These are phyloP conservation scores for Halichondria panicea DNA, from an alignment of 37 sponge, comb jelly and placozoan species.

Conservation along the genomic window DNA sequence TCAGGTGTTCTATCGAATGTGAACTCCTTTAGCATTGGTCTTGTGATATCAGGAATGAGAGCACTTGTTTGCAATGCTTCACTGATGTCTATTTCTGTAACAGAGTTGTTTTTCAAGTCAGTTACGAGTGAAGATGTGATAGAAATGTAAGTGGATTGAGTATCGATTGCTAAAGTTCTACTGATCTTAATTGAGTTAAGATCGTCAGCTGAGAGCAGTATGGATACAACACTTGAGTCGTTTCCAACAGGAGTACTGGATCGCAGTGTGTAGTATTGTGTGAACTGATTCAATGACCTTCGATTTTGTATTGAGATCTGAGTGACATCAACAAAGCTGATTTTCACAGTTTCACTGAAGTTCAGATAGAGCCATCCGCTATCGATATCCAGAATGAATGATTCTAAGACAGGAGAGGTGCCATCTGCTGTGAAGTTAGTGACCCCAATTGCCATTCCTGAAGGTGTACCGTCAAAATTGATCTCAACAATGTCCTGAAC, in stretches of 20 bases:
- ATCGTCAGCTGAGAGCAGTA: slow-evolving; percentile 74
- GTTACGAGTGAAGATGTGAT: slow-evolving; percentile 10
- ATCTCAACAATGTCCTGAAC: slow-evolving; percentile 49
- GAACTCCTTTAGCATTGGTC: slow-evolving; percentile 67
- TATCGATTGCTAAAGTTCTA: slow-evolving; percentile 65
- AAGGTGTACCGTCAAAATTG: slow-evolving; percentile 29
- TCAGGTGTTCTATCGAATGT: slow-evolving; percentile 81
- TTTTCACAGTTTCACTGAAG: slow-evolving; percentile 80
- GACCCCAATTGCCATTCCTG: slow-evolving; percentile 15
- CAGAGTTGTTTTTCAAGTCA: slow-evolving; percentile 55
- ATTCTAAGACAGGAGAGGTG: slow-evolving; percentile 42
- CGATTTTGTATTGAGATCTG: slow-evolving; percentile 67
- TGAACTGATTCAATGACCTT: slow-evolving; percentile 32
- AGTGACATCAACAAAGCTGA: slow-evolving; percentile 27
- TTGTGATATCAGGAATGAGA: slow-evolving; percentile 61
- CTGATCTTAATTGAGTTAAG: slow-evolving; percentile 80
- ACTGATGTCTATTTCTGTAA: slow-evolving; percentile 17
- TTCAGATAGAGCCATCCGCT: slow-evolving; percentile 62
- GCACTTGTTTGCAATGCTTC: slow-evolving; percentile 28
- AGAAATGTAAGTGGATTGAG: slow-evolving; percentile 59
- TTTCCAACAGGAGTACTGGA: slow-evolving; percentile 18
- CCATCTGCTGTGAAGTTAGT: slow-evolving; percentile 58
- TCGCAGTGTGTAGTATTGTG: slow-evolving; percentile 13
- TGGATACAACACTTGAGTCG: slow-evolving; percentile 33
- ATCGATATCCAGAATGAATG: slow-evolving; percentile 68